Evolutionary conservation across 1,140 invertebrate genomes (phyloP).

Genomic region (Drosophila pachea): DNA sequence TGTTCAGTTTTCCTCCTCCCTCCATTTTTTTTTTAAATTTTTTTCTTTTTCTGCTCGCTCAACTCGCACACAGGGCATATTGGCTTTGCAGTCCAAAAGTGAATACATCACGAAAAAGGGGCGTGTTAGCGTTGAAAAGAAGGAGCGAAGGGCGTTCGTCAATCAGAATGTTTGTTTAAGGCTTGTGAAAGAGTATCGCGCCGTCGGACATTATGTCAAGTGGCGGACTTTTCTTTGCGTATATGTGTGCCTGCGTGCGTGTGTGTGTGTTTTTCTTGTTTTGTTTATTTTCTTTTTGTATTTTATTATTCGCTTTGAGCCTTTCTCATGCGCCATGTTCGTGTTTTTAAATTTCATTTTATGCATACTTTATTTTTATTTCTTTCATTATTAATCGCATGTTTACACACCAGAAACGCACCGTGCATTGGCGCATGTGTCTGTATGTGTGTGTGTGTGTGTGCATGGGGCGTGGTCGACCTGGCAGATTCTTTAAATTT

Average conservation of each 20-base stretch:
- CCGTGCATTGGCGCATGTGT: conserved; percentile 31
- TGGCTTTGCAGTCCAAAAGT: background rate
- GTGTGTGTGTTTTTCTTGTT: conserved; percentile 10
- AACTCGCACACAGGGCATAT: background rate
- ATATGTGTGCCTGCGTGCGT: conserved; percentile 11
- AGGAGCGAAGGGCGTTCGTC: too few relatives aligned
- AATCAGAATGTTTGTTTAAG: too few relatives aligned
- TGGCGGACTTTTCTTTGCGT: too few relatives aligned
- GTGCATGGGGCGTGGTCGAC: conserved; percentile 11
- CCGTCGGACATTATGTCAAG: too few relatives aligned
- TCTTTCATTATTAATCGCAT: conserved; percentile 72
- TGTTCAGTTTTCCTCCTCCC: conserved; percentile 22
- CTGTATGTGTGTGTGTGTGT: conserved; percentile 2
- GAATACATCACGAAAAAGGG: too few relatives aligned
- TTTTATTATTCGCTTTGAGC: conserved; percentile 42
- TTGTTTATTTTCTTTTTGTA: conserved; percentile 21
- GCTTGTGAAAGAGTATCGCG: too few relatives aligned
- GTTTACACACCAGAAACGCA: conserved; percentile 68
- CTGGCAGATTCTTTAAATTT: conserved; percentile 56
- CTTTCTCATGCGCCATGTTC: conserved; percentile 33
- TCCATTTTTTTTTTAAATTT: conserved; percentile 16
- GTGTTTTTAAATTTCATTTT: conserved; percentile 64
- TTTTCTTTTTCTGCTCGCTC: background rate
- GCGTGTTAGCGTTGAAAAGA: too few relatives aligned
- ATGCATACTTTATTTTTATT: conserved; percentile 69